These are phyloP conservation scores for Henicopernis longicauda DNA, from an alignment of 2,113 vertebrate genomes.

Conservation along the genomic window DNA sequence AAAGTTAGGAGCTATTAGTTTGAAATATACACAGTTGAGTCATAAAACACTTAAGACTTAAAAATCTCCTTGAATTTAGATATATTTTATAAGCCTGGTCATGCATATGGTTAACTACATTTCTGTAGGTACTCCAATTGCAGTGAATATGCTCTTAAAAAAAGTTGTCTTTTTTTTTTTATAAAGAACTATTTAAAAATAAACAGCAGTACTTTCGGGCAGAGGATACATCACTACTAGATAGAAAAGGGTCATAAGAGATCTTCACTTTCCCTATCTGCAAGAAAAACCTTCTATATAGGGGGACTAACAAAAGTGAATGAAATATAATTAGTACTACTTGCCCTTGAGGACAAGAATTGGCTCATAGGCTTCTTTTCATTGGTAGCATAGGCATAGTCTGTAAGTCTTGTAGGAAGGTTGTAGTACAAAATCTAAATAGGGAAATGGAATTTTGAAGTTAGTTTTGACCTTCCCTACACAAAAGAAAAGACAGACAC, in stretches of 20 bases:
- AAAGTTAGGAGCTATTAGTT: not conserved
- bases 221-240: not conserved
- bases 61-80: not conserved
- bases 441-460: not conserved
- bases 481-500: not conserved
- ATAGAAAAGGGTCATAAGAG: not conserved
- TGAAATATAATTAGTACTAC: not conserved
- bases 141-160: not conserved
- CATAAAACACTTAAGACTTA: not conserved
- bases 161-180: not conserved
- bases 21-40: not conserved
- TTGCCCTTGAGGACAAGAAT: not conserved
- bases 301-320: not conserved
- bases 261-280: not conserved
- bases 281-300: fast-evolving
- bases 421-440: not conserved
- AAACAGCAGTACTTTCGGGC: not conserved
- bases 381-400: not conserved
- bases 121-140: not conserved
- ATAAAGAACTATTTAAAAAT: not conserved
- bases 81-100: not conserved
- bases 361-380: not conserved
- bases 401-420: not conserved
- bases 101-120: not conserved
- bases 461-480: not conserved